phyloP scores from a whole-genome alignment of 2,888 invertebrate genomes.

The Sarcophaga rosellei region DNA sequence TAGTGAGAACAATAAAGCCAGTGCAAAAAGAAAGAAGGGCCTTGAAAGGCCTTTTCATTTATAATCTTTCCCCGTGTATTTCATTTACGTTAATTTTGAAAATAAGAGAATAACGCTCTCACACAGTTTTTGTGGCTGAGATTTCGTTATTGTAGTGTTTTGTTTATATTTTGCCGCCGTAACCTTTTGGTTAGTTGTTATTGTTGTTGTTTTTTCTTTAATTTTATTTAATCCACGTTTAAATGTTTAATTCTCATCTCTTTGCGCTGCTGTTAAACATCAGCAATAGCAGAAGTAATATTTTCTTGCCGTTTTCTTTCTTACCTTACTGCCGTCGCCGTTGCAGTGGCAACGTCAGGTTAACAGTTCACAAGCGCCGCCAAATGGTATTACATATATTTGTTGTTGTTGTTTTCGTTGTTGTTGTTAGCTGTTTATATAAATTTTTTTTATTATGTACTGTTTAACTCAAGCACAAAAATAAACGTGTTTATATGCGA shows the following conservation, averaged over 20 bases:
- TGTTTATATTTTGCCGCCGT: slow-evolving; percentile 56
- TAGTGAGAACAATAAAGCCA: too few species aligned
- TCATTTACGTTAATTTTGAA: too few species aligned
- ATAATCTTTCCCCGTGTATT: too few species aligned
- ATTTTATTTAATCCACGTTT: slow-evolving; percentile 60
- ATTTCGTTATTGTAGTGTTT: neutral
- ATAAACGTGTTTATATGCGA: slow-evolving; percentile 30
- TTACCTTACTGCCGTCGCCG: neutral
- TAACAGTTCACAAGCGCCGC: slow-evolving; percentile 68
- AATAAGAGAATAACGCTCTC: too few species aligned
- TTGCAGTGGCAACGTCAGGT: slow-evolving; percentile 60
- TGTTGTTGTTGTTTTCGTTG: slow-evolving; percentile 40
- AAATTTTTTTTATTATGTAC: slow-evolving; percentile 6
- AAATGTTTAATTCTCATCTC: slow-evolving; percentile 49
- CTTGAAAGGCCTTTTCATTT: too few species aligned
- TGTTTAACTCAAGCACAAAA: slow-evolving; percentile 35
- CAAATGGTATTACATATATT: neutral
- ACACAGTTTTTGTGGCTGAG: too few species aligned
- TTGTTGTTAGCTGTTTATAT: slow-evolving; percentile 9
- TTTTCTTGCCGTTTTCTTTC: neutral
- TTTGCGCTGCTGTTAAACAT: slow-evolving; percentile 41
- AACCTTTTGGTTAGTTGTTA: slow-evolving; percentile 50
- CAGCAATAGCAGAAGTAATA: slow-evolving; percentile 29
- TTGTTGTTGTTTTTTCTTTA: slow-evolving; percentile 16
- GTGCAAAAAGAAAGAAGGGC: too few species aligned